Percentiles rank a stretch among this genome's conserved stretches.
Conservation (phyloP, 2,888 invertebrate genomes). For the Hecatera dysodea region DNA sequence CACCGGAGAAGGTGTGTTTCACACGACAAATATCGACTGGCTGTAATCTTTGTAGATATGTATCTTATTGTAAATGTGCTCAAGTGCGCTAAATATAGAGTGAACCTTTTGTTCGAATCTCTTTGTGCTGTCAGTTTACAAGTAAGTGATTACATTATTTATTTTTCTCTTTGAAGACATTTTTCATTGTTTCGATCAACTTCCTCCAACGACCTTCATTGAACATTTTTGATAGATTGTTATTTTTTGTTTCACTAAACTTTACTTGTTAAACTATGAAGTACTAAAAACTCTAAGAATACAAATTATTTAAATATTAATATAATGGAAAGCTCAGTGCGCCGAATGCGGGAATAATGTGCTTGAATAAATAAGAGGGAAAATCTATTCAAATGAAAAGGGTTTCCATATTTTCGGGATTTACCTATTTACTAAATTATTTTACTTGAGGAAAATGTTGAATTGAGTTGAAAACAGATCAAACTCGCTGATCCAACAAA, state of each 20-base stretch:
- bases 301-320: not conserved
- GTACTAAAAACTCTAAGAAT: not conserved
- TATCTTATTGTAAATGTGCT: not conserved
- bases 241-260: constrained; percentile 6
- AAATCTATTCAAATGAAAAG: constrained; percentile 19
- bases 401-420: constrained; percentile 3
- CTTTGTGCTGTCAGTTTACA: not conserved
- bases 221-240: not conserved
- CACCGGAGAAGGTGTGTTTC: too few species aligned
- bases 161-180: constrained; percentile 18
- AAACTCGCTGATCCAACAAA: constrained; percentile 17
- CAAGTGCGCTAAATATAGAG: not conserved
- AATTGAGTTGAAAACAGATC: constrained; percentile 14
- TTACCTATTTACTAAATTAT: constrained; percentile 8
- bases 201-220: not conserved
- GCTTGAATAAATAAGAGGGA: constrained; percentile 16
- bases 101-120: constrained; percentile 11
- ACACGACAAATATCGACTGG: not conserved
- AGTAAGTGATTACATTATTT: constrained; percentile 20
- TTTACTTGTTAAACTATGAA: not conserved
- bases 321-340: constrained; percentile 15
- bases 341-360: constrained; percentile 3
- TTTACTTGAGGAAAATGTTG: constrained; percentile 6
- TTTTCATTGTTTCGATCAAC: constrained; percentile 2
- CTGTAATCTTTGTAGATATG: not conserved